phyloP scores from a whole-genome alignment of 2,797 vertebrate genomes.

The Anguilla marmorata region DNA sequence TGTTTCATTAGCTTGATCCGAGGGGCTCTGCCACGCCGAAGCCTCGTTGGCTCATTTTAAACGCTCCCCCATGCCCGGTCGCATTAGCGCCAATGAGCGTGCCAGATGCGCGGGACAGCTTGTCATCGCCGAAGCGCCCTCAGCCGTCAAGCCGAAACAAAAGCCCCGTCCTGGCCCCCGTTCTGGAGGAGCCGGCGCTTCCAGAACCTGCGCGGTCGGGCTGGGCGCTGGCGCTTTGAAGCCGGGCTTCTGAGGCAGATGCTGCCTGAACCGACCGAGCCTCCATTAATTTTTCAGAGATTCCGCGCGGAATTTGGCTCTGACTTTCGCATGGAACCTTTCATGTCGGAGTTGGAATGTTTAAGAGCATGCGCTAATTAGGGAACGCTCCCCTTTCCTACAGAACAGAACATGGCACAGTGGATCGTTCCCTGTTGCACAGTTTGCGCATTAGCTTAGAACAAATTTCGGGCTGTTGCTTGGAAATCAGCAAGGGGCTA shows the following conservation, averaged over 20 bases:
- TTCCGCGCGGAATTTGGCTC: background rate
- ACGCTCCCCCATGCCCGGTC: constrained; percentile 1
- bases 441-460: background rate
- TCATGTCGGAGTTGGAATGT: constrained; percentile 13
- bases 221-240: constrained; percentile 8
- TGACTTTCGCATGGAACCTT: background rate
- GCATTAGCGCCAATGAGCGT: constrained; percentile 16
- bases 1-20: constrained; percentile 28
- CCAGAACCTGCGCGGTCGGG: constrained; percentile 7
- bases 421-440: background rate
- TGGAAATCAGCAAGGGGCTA: background rate
- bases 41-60: constrained; percentile 27
- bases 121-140: constrained; percentile 14
- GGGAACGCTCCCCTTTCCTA: background rate
- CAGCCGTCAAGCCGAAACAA: background rate
- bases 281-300: constrained; percentile 28
- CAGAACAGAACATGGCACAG: background rate
- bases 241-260: background rate
- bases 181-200: constrained; percentile 6
- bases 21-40: constrained; percentile 3
- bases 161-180: background rate
- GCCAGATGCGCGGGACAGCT: constrained; percentile 33
- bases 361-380: background rate
- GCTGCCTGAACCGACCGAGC: background rate
- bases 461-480: background rate